A percentile compares a stretch with the other conserved stretches of the same genome.
Evolutionary conservation across 2,888 invertebrate genomes (phyloP).

Genomic region (Eudemis profundana): DNA sequence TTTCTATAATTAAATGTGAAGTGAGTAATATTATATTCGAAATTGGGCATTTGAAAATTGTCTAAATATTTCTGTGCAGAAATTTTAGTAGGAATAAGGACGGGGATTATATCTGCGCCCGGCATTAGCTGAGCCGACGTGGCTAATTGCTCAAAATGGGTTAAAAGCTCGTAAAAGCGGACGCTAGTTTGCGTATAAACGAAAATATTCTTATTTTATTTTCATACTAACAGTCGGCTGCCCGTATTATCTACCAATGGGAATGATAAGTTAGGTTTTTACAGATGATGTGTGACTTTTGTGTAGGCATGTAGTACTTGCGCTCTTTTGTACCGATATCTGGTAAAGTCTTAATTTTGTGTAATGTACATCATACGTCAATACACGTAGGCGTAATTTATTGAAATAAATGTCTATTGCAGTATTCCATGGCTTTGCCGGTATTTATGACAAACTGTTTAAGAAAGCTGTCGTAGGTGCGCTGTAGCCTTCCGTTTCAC

Average conservation of each 20-base stretch:
- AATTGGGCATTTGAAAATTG: neutral
- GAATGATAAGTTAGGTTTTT: neutral
- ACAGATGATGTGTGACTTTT: neutral
- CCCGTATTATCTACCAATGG: conserved; percentile 9
- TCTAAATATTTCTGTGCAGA: neutral
- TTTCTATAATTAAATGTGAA: no score
- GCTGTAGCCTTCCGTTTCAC: no score
- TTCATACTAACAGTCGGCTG: conserved; percentile 14
- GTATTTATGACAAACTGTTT: no score
- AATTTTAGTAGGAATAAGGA: conserved; percentile 12
- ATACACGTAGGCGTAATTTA: no score
- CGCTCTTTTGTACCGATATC: no score
- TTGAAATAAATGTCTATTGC: no score
- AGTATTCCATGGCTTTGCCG: no score
- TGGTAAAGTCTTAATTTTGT: no score
- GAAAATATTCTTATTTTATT: conserved; percentile 34
- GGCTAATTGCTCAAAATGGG: conserved; percentile 61
- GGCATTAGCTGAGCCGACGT: conserved; percentile 49
- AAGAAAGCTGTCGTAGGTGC: no score
- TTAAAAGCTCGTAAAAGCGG: conserved; percentile 50
- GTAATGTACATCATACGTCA: no score
- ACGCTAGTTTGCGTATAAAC: conserved; percentile 46
- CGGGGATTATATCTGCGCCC: conserved; percentile 49
- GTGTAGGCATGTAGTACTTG: no score
- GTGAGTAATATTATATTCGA: no score